Evolutionary conservation across 2,113 vertebrate genomes (phyloP), one percentile per base, ranked within the genome.

Genomic region (Tauraco erythrolophus): DNA sequence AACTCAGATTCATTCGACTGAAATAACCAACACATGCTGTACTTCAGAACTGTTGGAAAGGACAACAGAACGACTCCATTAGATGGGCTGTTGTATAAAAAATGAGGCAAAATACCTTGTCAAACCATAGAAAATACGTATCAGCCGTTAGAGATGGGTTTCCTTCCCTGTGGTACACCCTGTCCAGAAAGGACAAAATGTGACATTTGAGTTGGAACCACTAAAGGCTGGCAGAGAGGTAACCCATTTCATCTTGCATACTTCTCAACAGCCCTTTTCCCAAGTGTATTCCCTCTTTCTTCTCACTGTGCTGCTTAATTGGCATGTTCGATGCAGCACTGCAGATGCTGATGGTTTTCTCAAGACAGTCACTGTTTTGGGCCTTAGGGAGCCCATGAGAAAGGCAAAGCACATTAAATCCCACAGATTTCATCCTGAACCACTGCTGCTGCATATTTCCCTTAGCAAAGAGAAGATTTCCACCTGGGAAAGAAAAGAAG

Each of bases 21-120:
- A 91, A 87, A 94, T 94, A 97, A 97, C 94, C 80, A 96, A 95
- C 84, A 96, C 89, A 95, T 89, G 92, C 79, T 95, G 84, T 89
- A 92, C 72, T 95, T 96, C 89, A 93, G 78, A 96, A 94, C 56
- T 87, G 31, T 83, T 92, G 72, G 65, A 92, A 90, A 75, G 78
- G 75, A 61, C 86, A 84, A 90, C 74, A 88, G 78, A 92, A 78
- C 7, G 17, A 86, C 84, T 93, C 75, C 48, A 90, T 96, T 95
- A 94, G 64, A 66, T 14, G 56, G 22, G 28, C n/a, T 82, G 37
- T 43, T 91, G 41, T 62, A 76, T 84, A 66, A 91, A 93, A 94
- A 79, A 4, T 70, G 89, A 83, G 57, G n/a, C 71, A 92, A 92
- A 96, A 92, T 87, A 90, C 71, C 57, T 84, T 45, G 43, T 76